phyloP scores from a whole-genome alignment of 2,113 vertebrate genomes.

The Lophius piscatorius region DNA sequence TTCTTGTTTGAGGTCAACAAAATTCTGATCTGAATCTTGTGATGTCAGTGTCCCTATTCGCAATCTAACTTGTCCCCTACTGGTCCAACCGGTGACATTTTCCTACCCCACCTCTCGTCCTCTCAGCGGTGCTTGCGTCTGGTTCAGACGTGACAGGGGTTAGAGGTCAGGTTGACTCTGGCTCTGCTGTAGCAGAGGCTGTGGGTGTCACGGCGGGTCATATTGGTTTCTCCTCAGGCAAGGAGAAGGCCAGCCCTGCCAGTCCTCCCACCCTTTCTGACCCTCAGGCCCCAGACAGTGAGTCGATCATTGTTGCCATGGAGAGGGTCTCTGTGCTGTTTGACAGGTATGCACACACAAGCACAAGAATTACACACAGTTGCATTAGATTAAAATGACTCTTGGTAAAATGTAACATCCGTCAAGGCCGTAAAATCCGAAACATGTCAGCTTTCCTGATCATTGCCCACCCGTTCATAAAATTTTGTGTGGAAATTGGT shows the following conservation, averaged over 20 bases:
- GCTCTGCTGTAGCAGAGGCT: conserved; percentile 69
- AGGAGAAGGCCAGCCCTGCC: conserved; percentile 94
- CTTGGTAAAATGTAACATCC: too few species aligned
- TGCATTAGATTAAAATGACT: too few species aligned
- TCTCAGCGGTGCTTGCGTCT: conserved; percentile 78
- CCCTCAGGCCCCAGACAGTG: conserved; percentile 88
- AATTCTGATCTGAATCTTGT: conserved; percentile 56
- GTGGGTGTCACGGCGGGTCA: conserved; percentile 71
- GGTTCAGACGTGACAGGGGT: conserved; percentile 75
- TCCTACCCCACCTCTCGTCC: conserved; percentile 60
- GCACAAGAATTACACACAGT: background rate
- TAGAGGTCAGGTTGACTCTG: conserved; percentile 78
- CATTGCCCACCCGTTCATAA: too few species aligned
- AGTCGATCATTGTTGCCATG: conserved; percentile 98
- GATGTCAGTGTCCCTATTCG: conserved; percentile 27
- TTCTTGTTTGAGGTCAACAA: conserved; percentile 21
- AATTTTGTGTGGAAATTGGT: too few species aligned
- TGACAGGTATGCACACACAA: conserved; percentile 85
- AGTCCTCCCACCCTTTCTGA: conserved; percentile 83
- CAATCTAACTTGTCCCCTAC: conserved; percentile 56
- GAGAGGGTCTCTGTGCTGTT: conserved; percentile 98
- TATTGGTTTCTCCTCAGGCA: conserved; percentile 85
- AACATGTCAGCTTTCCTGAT: too few species aligned
- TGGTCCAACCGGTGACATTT: conserved; percentile 48
- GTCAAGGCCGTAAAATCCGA: too few species aligned